A percentile compares a stretch with the other conserved stretches of the same genome.
Evolutionary conservation across 2,113 vertebrate species (phyloP).

Genomic region (Datnioides undecimradiatus): DNA sequence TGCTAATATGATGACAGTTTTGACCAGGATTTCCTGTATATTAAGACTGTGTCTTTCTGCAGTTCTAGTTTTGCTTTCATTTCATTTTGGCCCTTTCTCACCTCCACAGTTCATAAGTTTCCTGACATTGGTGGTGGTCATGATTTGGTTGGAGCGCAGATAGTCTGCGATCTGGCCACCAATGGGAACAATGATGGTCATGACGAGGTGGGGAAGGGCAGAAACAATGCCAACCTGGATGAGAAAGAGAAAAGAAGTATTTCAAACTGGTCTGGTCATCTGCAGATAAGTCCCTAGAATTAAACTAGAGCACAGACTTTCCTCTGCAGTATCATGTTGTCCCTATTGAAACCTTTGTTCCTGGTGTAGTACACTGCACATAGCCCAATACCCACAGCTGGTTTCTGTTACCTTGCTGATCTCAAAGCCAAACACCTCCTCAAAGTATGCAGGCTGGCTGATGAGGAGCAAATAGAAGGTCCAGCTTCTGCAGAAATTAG

Average conservation of each 20-base stretch:
- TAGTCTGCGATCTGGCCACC: slow-evolving; percentile 92
- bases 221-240: slow-evolving; percentile 88
- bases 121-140: slow-evolving; percentile 93
- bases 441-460: slow-evolving; percentile 94
- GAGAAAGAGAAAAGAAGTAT: background rate
- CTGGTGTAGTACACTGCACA: too few relatives aligned
- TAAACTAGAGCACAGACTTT: background rate
- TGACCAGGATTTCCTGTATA: background rate
- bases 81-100: slow-evolving; percentile 55
- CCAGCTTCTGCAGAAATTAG: slow-evolving; percentile 95
- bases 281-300: background rate
- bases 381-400: background rate
- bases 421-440: slow-evolving; percentile 94
- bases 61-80: background rate
- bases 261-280: too few relatives aligned
- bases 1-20: background rate
- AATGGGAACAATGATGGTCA: slow-evolving; percentile 94
- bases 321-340: background rate
- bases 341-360: background rate
- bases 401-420: slow-evolving; percentile 90
- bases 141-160: slow-evolving; percentile 87
- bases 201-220: slow-evolving; percentile 92
- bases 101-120: slow-evolving; percentile 96
- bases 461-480: slow-evolving; percentile 95
- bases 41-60: background rate